Base-by-base conservation (phyloP, 2,113 vertebrate genomes). In the Sander vitreus region DNA sequence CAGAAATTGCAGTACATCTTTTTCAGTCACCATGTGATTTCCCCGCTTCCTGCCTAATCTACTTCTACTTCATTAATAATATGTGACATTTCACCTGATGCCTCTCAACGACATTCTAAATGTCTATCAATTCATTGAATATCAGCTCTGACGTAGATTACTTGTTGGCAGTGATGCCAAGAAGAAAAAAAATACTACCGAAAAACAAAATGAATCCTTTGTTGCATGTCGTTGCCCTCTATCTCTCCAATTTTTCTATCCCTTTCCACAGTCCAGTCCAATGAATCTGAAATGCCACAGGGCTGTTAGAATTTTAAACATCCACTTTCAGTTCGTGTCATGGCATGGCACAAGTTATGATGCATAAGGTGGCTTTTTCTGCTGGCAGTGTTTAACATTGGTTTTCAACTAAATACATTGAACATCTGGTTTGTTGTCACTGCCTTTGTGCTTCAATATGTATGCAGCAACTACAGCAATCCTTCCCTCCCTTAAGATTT, bases 401-500 rank as follows among this genome's bases (percentile, higher is more conserved):
- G 54, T 65, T n/a, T 36, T 55, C 9, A 21, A 15, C 25, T 36
- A 33, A 70, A 87, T 60, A 30, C 69, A 27, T 47, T 12, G 30
- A 73, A 79, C 86, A 73, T 78, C 64, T 66, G 71, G 21, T 60
- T 73, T 33, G 25, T 27, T 21, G 27, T 39, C 30, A 10, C n/a
- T 21, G 27, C 58, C 76, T 60, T 73, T 57, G 48, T n/a, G 50
- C 47, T 62, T 30, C 57, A 18, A 54, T 81, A 76, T 82, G 78
- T 74, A 84, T 89, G 70, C 77, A 75, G 78, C 80, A 76, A 68
- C 55, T 57, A 63, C 6, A 73, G 63, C 59, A 3, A 21, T 5
- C 10, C 70, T 47, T 69, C 63, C 25, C 58, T 23, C 43, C 64
- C 55, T 69, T 47, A 84, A 86, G 87, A 89, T 91, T 78, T 85